Percentiles rank a stretch among this genome's conserved stretches.
phyloP scores from a whole-genome alignment of 2,888 invertebrate species.

The Himalopsyche kuldschensis region DNA sequence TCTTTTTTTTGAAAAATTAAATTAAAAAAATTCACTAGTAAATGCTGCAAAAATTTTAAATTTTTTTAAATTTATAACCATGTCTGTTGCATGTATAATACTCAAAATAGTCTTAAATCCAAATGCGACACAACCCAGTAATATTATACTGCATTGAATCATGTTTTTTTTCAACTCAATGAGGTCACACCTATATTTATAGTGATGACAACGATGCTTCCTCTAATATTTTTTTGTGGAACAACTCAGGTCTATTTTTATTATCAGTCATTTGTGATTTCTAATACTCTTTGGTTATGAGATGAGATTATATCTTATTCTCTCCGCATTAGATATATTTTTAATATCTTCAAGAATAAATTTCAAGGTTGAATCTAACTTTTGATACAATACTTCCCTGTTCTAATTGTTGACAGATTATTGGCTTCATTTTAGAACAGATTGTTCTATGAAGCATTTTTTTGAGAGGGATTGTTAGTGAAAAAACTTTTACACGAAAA shows the following conservation, averaged over 20 bases:
- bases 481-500: too few relatives aligned
- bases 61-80: too few relatives aligned
- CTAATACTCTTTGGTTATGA: not conserved
- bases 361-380: not conserved
- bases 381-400: too few relatives aligned
- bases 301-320: too few relatives aligned
- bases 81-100: not conserved
- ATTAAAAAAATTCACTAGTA: too few relatives aligned
- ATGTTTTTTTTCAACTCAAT: not conserved
- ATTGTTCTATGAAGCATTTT: too few relatives aligned
- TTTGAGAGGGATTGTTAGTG: too few relatives aligned
- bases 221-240: not conserved
- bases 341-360: not conserved
- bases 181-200: conserved; percentile 1
- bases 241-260: not conserved
- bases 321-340: too few relatives aligned
- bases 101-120: not conserved
- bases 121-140: not conserved
- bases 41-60: too few relatives aligned
- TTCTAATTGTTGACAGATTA: too few relatives aligned
- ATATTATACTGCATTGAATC: conserved; percentile 1
- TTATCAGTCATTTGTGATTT: conserved; percentile 1
- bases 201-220: not conserved
- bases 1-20: too few relatives aligned
- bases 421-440: too few relatives aligned